Evolutionary conservation across 2,113 vertebrate species (phyloP).

Genomic region (Dendropsophus ebraccatus): DNA sequence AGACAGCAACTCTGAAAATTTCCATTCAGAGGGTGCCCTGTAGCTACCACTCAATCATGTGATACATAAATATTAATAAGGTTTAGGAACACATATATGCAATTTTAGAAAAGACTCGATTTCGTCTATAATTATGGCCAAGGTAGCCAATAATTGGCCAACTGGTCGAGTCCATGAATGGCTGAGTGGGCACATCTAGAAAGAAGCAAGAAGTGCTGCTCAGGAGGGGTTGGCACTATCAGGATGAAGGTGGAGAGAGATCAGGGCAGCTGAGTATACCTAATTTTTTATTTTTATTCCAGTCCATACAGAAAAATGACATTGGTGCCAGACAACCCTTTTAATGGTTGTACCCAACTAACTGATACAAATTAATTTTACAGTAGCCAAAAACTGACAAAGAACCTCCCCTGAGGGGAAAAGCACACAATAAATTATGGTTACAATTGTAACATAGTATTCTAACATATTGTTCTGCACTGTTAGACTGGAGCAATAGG

Average conservation of each 20-base stretch:
- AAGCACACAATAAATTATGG: background rate
- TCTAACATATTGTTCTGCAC: background rate
- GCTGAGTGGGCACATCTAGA: too few species aligned
- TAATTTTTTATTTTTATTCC: too few species aligned
- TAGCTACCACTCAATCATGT: background rate
- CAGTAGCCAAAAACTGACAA: background rate
- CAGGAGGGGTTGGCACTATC: too few species aligned
- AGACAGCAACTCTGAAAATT: background rate
- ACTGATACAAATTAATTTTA: background rate
- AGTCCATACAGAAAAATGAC: too few species aligned
- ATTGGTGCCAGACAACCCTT: too few species aligned
- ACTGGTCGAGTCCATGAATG: too few species aligned
- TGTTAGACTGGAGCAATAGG: background rate
- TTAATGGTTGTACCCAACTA: background rate
- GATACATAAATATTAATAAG: background rate
- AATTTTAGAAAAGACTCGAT: background rate
- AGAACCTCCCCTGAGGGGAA: background rate
- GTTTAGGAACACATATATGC: background rate
- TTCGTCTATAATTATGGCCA: background rate
- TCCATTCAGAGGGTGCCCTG: background rate
- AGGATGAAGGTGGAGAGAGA: too few species aligned
- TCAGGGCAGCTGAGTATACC: too few species aligned
- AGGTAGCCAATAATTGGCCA: background rate
- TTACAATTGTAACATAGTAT: background rate
- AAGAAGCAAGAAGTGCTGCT: too few species aligned